Percentiles rank a stretch among this genome's conserved stretches.
phyloP scores from a whole-genome alignment of 2,113 vertebrate species.

The Echinops telfairi region DNA sequence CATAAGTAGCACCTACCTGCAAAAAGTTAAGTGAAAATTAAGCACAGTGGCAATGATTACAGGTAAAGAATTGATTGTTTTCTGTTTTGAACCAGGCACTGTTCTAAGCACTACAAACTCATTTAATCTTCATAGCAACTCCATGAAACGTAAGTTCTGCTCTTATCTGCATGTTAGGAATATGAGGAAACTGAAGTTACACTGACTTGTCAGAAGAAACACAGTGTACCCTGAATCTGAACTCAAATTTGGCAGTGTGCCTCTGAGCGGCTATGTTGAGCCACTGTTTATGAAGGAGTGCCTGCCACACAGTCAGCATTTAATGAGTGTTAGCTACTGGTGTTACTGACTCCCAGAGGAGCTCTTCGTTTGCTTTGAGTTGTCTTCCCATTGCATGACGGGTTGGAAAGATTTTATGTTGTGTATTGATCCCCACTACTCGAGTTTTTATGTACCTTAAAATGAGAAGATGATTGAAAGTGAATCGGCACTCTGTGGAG shows the following conservation, averaged over 20 bases:
- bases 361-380: background rate
- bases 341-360: background rate
- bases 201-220: background rate
- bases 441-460: constrained; percentile 22
- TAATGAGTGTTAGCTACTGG: background rate
- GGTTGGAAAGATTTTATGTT: background rate
- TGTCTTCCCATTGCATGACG: background rate
- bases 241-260: background rate
- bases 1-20: background rate
- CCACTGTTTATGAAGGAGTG: background rate
- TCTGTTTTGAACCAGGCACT: background rate
- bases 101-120: too few species aligned
- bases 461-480: background rate
- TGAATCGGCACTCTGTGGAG: background rate
- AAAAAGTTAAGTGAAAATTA: background rate
- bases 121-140: background rate
- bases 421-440: background rate
- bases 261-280: background rate
- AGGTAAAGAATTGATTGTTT: background rate
- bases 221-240: background rate
- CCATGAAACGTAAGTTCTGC: background rate
- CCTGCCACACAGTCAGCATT: background rate
- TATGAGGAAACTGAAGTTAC: background rate
- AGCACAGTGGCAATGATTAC: background rate
- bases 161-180: background rate